Evolutionary conservation across 2,113 vertebrate species (phyloP).

Genomic region (Nothoprocta perdicaria): DNA sequence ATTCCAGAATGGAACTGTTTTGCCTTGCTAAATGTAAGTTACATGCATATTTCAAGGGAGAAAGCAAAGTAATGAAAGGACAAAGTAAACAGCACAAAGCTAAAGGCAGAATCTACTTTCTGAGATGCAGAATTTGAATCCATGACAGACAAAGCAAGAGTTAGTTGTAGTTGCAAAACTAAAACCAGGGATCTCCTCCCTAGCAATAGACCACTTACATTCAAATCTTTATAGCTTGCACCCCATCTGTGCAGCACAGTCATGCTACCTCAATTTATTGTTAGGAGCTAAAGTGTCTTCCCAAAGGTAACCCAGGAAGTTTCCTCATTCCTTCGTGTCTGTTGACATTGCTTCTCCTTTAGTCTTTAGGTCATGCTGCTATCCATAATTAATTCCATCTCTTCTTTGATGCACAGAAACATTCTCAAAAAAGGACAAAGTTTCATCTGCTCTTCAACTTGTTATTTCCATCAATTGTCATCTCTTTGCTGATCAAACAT

Average conservation of each 20-base stretch:
- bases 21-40: neutral
- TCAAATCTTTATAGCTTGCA: neutral
- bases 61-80: neutral
- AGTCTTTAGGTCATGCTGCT: neutral
- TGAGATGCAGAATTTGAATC: neutral
- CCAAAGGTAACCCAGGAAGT: neutral
- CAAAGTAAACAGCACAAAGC: neutral
- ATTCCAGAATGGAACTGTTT: neutral
- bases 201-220: neutral
- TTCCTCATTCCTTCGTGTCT: neutral
- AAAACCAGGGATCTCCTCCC: neutral
- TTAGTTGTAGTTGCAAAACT: neutral
- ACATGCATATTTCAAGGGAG: neutral
- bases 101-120: neutral
- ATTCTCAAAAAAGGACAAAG: neutral
- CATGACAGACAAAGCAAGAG: neutral
- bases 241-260: neutral
- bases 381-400: constrained; percentile 11
- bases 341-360: neutral
- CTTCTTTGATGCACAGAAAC: neutral
- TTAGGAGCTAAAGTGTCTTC: neutral
- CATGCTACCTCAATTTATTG: neutral
- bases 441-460: neutral
- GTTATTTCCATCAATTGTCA: neutral
- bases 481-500: neutral